Percentiles rank a stretch among this genome's conserved stretches.
Evolutionary conservation across 2,113 vertebrate species (phyloP).

Genomic region (Eulemur macaco): DNA sequence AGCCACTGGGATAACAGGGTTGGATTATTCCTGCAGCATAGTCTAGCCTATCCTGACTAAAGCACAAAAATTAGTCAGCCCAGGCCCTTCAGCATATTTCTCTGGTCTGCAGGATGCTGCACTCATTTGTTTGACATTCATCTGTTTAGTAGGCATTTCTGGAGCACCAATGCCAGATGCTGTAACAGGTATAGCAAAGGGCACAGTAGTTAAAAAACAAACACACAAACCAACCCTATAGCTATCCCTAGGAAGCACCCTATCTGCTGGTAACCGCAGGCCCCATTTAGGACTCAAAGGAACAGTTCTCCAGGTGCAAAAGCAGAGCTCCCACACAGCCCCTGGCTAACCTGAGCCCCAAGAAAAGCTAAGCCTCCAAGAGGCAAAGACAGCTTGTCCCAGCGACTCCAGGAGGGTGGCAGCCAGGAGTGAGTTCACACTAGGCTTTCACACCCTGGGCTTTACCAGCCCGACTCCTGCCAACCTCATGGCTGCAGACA

Average conservation of each 20-base stretch:
- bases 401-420: neutral
- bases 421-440: slow-evolving; percentile 27
- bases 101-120: neutral
- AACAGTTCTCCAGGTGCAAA: neutral
- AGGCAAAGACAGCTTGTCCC: slow-evolving; percentile 11
- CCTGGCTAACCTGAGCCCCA: neutral
- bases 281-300: neutral
- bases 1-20: neutral
- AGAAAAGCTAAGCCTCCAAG: neutral
- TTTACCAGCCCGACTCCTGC: neutral
- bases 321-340: neutral
- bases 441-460: neutral
- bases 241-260: neutral
- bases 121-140: neutral
- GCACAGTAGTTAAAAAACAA: neutral
- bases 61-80: neutral
- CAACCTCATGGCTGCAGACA: neutral
- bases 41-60: neutral
- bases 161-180: neutral
- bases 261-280: neutral
- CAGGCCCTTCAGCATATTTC: neutral
- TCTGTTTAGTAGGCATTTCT: neutral
- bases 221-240: neutral
- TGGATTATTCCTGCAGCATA: neutral
- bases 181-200: neutral